Conservation (phyloP, 2,888 invertebrate species). For the Megaustenia siamemsis region DNA sequence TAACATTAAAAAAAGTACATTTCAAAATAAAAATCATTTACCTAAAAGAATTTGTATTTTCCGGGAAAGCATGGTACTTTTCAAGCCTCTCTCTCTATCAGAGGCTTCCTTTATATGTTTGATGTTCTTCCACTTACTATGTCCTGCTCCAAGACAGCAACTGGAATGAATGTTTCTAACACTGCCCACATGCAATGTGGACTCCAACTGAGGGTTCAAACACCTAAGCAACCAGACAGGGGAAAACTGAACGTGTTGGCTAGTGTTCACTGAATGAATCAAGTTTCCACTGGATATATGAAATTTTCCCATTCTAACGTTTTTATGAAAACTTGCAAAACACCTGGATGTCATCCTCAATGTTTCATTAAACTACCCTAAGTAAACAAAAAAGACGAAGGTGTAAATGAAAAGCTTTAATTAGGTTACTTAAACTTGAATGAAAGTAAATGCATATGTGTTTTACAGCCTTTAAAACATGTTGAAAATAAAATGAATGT, state of each 20-base stretch:
- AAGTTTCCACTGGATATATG: background rate
- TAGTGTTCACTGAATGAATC: background rate
- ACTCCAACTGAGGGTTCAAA: background rate
- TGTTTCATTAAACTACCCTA: background rate
- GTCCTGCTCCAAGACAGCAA: slow-evolving; percentile 83
- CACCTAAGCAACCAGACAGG: background rate
- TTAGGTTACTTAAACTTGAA: too few relatives aligned
- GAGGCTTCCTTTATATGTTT: slow-evolving; percentile 85
- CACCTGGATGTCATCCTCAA: background rate
- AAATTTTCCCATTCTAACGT: background rate
- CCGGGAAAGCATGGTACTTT: slow-evolving; percentile 12
- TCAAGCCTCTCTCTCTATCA: slow-evolving; percentile 80
- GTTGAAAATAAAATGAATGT: too few relatives aligned
- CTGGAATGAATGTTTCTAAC: slow-evolving; percentile 18
- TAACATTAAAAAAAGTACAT: background rate
- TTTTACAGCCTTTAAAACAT: too few relatives aligned
- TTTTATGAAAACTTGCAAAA: background rate
- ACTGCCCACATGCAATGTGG: background rate
- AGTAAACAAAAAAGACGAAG: background rate
- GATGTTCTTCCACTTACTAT: slow-evolving; percentile 90
- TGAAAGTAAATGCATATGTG: too few relatives aligned
- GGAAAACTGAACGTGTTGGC: too few relatives aligned
- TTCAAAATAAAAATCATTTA: background rate
- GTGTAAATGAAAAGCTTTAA: too few relatives aligned
- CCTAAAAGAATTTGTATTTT: slow-evolving; percentile 32